Conservation (phyloP, 2,797 vertebrate species). For the Kryptolebias ocellatus region DNA sequence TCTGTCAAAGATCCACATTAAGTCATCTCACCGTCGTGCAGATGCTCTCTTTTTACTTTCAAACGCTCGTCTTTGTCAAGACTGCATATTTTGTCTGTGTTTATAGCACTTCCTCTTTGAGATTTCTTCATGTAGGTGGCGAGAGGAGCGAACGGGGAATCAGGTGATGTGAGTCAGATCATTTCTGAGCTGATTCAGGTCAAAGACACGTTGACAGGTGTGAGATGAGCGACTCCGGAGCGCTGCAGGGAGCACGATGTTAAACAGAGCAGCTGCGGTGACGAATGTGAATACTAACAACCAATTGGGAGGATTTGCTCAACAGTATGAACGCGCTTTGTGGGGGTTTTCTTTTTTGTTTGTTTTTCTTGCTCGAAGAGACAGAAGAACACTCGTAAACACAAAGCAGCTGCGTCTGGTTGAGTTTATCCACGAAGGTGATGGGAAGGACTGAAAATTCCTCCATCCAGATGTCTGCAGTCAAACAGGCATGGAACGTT, state of each 20-base stretch:
- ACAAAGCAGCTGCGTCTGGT: no score
- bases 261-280: conserved; percentile 34
- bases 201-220: conserved; percentile 36
- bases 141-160: conserved; percentile 24
- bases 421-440: no score
- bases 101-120: conserved; percentile 14
- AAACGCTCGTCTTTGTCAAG: conserved; percentile 10
- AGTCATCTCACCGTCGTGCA: background rate
- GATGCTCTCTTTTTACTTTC: conserved; percentile 3
- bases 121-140: conserved; percentile 7
- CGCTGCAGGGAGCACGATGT: conserved; percentile 18
- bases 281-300: conserved; percentile 27
- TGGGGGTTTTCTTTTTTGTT: background rate
- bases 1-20: background rate
- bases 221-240: conserved; percentile 28
- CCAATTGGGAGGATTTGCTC: conserved; percentile 10
- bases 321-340: background rate
- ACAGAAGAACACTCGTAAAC: conserved; percentile 4
- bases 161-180: conserved; percentile 14
- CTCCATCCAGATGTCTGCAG: no score
- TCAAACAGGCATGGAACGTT: no score
- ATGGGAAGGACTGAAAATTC: no score
- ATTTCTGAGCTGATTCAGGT: conserved; percentile 23
- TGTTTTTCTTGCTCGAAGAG: background rate
- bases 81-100: background rate